Percentiles rank a stretch among this genome's conserved stretches.
These are phyloP conservation scores for Watsonalla binaria DNA, from an alignment of 2,888 invertebrate genomes.

Conservation along the genomic window DNA sequence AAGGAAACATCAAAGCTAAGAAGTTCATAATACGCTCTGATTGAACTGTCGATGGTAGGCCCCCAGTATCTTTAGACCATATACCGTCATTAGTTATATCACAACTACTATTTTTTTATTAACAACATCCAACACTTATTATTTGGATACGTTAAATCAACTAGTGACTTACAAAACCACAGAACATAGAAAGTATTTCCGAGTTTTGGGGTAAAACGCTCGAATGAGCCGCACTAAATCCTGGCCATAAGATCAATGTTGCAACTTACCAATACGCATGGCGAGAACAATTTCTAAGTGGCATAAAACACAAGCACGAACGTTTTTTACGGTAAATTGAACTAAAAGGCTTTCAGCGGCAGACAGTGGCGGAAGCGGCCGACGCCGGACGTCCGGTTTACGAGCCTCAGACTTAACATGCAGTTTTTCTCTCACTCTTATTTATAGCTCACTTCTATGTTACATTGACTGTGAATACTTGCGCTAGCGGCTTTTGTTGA, in stretches of 20 bases:
- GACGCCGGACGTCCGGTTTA: slow-evolving; percentile 58
- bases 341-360: slow-evolving; percentile 71
- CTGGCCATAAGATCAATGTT: not conserved
- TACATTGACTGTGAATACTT: slow-evolving; percentile 25
- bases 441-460: slow-evolving; percentile 35
- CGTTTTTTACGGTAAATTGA: slow-evolving; percentile 71
- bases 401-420: slow-evolving; percentile 51
- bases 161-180: too few relatives aligned
- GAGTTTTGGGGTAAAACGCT: too few relatives aligned
- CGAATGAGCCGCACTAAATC: not conserved
- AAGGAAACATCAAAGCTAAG: too few relatives aligned
- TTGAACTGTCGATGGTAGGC: too few relatives aligned
- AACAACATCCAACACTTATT: too few relatives aligned
- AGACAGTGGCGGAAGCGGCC: slow-evolving; percentile 62
- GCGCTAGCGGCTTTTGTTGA: not conserved
- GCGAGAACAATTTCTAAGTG: slow-evolving; percentile 48
- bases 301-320: slow-evolving; percentile 54
- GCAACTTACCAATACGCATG: slow-evolving; percentile 19
- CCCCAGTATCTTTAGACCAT: too few relatives aligned
- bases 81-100: too few relatives aligned
- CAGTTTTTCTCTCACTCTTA: slow-evolving; percentile 43
- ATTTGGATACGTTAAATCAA: too few relatives aligned
- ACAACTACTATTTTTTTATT: too few relatives aligned
- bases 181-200: too few relatives aligned
- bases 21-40: too few relatives aligned